phyloP scores from a whole-genome alignment of 2,113 vertebrate species.

The Prinia subflava region DNA sequence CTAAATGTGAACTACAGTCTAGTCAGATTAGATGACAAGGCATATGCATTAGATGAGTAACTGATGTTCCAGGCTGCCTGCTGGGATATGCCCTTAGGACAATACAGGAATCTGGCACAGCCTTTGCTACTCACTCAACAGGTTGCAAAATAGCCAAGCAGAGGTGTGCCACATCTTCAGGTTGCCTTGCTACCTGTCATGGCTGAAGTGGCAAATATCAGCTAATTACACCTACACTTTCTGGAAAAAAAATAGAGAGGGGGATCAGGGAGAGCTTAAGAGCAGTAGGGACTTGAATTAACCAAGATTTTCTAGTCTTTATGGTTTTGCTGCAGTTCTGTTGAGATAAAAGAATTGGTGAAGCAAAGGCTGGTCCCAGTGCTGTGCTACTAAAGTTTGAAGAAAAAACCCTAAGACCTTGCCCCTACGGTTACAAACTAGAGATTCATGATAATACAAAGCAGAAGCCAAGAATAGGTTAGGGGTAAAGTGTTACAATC shows the following conservation, averaged over 20 bases:
- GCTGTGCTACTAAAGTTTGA: not conserved
- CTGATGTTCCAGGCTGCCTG: not conserved
- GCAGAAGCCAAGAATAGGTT: not conserved
- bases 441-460: not conserved
- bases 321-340: not conserved
- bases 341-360: not conserved
- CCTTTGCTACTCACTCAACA: not conserved
- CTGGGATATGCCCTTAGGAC: not conserved
- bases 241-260: not conserved
- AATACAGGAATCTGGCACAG: not conserved
- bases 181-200: not conserved
- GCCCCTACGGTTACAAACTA: not conserved
- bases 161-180: not conserved
- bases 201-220: not conserved
- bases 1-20: not conserved
- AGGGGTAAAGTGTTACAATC: not conserved
- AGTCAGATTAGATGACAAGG: not conserved
- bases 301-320: not conserved
- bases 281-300: not conserved
- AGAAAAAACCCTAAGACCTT: not conserved
- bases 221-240: not conserved
- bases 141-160: not conserved
- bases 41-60: not conserved
- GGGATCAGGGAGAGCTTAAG: accelerated
- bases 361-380: not conserved